Base-by-base conservation (phyloP, 2,797 vertebrate species). In the Acropternis orthonyx region DNA sequence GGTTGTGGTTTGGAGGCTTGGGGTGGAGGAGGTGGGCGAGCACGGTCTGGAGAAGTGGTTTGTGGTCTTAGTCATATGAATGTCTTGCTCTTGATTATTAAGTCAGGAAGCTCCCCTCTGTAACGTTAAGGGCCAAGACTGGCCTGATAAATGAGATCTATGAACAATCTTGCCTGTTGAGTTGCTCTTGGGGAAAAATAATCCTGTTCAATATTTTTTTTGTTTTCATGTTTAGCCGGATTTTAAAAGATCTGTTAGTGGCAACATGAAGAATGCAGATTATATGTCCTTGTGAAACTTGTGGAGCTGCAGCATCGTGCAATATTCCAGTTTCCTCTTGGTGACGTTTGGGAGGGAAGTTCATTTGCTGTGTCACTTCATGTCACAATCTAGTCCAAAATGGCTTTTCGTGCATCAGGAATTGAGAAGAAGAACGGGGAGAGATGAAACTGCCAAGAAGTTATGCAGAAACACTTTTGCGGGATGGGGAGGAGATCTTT, bases 301-400 rank as follows among this genome's bases (percentile, higher is more conserved):
- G 69, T 28, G 65, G 36, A 88, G 52, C 83, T 84, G 23, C 48
- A 78, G 67, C 10, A 6, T 54, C 20, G 0, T 63, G 78, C 65
- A 83, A 48, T 93, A 61, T 91, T 91, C 92, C 78, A 16, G 16
- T 89, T 89, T 89, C 87, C 18, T 54, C 23, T 65, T 51, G 75
- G 77, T 82, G 92, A 93, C 13, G 14, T 76, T 61, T 79, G 5
- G 41, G 91, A 83, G 90, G 75, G 91, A 95, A 94, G 93, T 95
- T 91, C 36, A 23, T 56, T 80, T 88, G 72, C 78, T 95, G 26
- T 49, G 79, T 96, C 94, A 91, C 81, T 89, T 92, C 9, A 7
- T 94, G 93, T 94, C 93, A 94, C 78, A 85, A 41, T 88, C 43
- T 78, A 88, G 65, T 58, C 86, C 58, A 75, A 75, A 85, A 72